Conservation (phyloP, 2,113 vertebrate species). For the Microtus richardsoni region DNA sequence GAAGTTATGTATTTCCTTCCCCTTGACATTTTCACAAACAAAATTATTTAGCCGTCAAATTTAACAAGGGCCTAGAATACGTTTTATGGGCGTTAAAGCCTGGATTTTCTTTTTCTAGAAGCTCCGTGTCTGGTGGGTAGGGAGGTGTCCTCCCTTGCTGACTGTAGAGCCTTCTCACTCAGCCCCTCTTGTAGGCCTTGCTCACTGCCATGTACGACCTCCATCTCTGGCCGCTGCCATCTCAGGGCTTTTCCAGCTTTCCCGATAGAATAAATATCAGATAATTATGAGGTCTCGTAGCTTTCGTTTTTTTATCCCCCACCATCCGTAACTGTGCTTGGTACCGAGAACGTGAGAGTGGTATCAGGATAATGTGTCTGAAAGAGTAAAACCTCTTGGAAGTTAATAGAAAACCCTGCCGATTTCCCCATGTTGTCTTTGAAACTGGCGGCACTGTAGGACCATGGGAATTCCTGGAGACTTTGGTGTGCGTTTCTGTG, state of each 20-base stretch:
- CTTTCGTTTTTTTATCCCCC: background rate
- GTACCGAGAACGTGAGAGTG: background rate
- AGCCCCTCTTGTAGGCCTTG: background rate
- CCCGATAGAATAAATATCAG: background rate
- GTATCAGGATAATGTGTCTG: background rate
- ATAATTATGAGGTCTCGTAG: background rate
- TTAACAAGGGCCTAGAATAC: slow-evolving; percentile 74
- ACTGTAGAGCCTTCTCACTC: accelerated
- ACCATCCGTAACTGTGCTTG: background rate
- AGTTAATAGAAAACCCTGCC: background rate
- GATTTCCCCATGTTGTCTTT: background rate
- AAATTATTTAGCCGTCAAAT: slow-evolving; percentile 84
- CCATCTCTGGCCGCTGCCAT: background rate
- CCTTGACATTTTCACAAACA: slow-evolving; percentile 84
- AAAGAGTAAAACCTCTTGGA: background rate
- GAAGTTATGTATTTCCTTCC: slow-evolving; percentile 79
- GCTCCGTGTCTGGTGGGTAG: background rate
- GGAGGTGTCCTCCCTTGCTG: too few species aligned
- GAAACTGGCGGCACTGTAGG: background rate
- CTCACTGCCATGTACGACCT: accelerated
- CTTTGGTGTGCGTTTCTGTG: background rate
- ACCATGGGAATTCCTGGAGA: background rate
- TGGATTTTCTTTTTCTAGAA: slow-evolving; percentile 15
- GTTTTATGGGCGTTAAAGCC: slow-evolving; percentile 78
- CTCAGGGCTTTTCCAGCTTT: background rate